Evolutionary conservation across 2,888 invertebrate genomes (phyloP).

Genomic region (Tenodera sinensis): DNA sequence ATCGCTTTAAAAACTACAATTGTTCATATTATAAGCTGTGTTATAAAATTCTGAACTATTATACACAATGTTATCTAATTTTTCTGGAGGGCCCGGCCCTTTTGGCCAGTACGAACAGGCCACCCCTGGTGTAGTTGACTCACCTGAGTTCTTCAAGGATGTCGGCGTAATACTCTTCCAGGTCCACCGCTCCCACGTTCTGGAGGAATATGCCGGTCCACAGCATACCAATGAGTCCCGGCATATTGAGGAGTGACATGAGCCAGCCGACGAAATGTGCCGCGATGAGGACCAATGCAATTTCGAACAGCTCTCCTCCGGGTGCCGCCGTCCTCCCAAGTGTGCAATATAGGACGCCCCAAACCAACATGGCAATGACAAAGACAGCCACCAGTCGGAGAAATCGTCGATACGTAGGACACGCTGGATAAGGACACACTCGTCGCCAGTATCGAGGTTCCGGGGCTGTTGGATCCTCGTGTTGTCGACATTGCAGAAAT

Average conservation of each 20-base stretch:
- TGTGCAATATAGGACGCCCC: slow-evolving; percentile 62
- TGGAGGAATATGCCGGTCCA: slow-evolving; percentile 71
- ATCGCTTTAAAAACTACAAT: no score
- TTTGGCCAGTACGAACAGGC: no score
- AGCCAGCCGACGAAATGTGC: slow-evolving; percentile 83
- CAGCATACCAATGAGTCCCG: slow-evolving; percentile 83
- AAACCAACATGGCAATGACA: slow-evolving; percentile 53
- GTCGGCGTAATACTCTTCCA: slow-evolving; percentile 62
- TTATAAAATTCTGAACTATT: no score
- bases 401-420: slow-evolving; percentile 78
- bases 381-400: slow-evolving; percentile 71
- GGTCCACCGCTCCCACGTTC: slow-evolving; percentile 69
- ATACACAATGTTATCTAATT: no score
- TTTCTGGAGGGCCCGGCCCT: no score
- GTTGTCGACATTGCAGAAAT: slow-evolving; percentile 68
- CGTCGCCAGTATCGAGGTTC: slow-evolving; percentile 77
- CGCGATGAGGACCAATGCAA: slow-evolving; percentile 69
- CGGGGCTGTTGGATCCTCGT: slow-evolving; percentile 59
- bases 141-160: slow-evolving; percentile 71
- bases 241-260: slow-evolving; percentile 73
- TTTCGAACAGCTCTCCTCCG: slow-evolving; percentile 75
- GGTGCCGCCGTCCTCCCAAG: slow-evolving; percentile 73
- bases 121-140: no score
- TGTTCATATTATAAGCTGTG: no score
- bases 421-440: slow-evolving; percentile 79